A percentile compares a stretch with the other conserved stretches of the same genome.
phyloP scores from a whole-genome alignment of 2,113 vertebrate genomes.

The Furnarius figulus region DNA sequence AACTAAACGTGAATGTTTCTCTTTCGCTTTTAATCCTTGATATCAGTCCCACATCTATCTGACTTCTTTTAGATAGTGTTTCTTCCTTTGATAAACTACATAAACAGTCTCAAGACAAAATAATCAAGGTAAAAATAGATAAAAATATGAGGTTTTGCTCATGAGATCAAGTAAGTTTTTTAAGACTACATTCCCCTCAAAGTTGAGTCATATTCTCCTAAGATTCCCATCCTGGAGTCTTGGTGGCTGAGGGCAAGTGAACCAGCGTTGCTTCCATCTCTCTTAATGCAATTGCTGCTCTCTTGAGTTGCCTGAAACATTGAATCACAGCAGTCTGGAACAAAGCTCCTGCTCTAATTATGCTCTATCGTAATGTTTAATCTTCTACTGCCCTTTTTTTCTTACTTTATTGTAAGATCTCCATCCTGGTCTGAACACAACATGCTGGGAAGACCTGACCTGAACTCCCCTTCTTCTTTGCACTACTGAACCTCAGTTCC shows the following conservation, averaged over 20 bases:
- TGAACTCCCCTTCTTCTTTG: not conserved
- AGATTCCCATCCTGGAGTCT: not conserved
- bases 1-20: not conserved
- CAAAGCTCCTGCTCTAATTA: not conserved
- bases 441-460: not conserved
- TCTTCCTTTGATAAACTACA: not conserved
- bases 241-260: not conserved
- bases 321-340: not conserved
- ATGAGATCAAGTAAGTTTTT: not conserved
- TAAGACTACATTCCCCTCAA: not conserved
- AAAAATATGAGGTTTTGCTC: not conserved
- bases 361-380: not conserved
- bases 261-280: not conserved
- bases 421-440: not conserved
- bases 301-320: not conserved
- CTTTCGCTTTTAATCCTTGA: not conserved
- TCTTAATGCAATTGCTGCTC: not conserved
- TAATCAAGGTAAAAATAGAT: not conserved
- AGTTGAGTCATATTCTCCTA: not conserved
- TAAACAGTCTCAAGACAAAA: not conserved
- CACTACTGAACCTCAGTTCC: not conserved
- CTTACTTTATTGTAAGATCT: not conserved
- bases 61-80: not conserved
- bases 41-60: slow-evolving; percentile 11
- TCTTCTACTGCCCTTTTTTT: not conserved